A percentile compares a stretch with the other conserved stretches of the same genome.
Conservation (phyloP, 2,113 vertebrate genomes). For the Indri indri region DNA sequence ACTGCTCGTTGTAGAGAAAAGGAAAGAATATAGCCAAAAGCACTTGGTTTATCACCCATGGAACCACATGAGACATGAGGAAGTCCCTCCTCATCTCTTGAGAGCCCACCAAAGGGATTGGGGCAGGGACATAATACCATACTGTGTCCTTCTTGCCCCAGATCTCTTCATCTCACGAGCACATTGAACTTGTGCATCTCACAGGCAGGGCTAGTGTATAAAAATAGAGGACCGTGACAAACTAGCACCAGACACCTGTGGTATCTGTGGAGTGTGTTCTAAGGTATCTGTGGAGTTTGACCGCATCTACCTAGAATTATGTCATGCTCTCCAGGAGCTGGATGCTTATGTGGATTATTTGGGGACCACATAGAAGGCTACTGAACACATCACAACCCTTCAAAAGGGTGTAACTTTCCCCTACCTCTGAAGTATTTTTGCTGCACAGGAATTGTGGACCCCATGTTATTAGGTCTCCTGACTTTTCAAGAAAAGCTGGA, state of each 20-base stretch:
- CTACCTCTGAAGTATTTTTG: neutral
- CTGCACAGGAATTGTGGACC: neutral
- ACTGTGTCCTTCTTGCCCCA: accelerated
- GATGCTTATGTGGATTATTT: neutral
- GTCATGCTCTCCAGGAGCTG: neutral
- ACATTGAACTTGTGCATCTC: neutral
- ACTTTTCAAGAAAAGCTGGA: neutral
- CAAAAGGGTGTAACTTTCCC: neutral
- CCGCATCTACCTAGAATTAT: neutral
- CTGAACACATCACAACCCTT: neutral
- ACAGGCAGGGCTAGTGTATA: no score
- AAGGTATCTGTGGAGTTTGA: neutral
- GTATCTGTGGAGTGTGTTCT: neutral
- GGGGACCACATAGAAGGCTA: neutral
- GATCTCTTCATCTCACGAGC: neutral
- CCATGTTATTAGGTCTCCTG: neutral
- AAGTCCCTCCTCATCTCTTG: neutral
- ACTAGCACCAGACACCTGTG: neutral
- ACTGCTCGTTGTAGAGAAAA: neutral
- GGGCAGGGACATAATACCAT: neutral
- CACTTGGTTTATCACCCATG: neutral
- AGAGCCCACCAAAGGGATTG: neutral
- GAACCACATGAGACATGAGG: neutral
- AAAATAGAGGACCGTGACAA: neutral
- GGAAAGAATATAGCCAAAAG: neutral